Conservation (phyloP, 2,888 invertebrate genomes). For the Gerris lacustris region DNA sequence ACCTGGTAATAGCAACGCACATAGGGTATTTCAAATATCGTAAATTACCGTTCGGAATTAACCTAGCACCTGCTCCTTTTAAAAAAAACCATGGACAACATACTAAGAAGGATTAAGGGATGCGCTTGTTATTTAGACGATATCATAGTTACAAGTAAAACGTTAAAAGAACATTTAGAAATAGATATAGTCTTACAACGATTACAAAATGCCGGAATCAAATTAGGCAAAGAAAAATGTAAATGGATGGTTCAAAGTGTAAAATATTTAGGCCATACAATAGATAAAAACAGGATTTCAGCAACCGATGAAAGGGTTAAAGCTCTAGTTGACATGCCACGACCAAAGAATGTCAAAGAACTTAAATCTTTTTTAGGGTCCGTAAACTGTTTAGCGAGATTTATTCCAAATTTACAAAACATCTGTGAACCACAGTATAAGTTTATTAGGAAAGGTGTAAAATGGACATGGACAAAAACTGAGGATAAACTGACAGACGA, state of each 20-base stretch:
- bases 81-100: conserved; percentile 16
- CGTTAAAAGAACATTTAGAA: conserved; percentile 8
- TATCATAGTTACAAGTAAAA: conserved; percentile 12
- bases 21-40: too few species aligned
- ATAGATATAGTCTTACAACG: background rate
- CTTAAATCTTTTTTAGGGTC: conserved; percentile 20
- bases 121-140: conserved; percentile 15
- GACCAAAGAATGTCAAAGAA: conserved; percentile 15
- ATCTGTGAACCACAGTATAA: conserved; percentile 15
- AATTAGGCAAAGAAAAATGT: conserved; percentile 7
- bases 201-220: conserved; percentile 7
- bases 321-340: conserved; percentile 16
- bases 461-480: conserved; percentile 19
- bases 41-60: too few species aligned
- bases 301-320: conserved; percentile 6
- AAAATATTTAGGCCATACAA: conserved; percentile 14
- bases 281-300: conserved; percentile 11
- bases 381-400: conserved; percentile 21
- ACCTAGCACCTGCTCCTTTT: too few species aligned
- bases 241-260: too few species aligned
- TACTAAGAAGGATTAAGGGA: conserved; percentile 9
- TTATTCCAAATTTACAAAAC: conserved; percentile 17
- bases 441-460: conserved; percentile 14
- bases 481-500: conserved; percentile 11
- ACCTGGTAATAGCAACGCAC: too few species aligned